A percentile compares a stretch with the other conserved stretches of the same genome.
phyloP scores from a whole-genome alignment of 2,888 invertebrate species.

The Congeria kusceri region DNA sequence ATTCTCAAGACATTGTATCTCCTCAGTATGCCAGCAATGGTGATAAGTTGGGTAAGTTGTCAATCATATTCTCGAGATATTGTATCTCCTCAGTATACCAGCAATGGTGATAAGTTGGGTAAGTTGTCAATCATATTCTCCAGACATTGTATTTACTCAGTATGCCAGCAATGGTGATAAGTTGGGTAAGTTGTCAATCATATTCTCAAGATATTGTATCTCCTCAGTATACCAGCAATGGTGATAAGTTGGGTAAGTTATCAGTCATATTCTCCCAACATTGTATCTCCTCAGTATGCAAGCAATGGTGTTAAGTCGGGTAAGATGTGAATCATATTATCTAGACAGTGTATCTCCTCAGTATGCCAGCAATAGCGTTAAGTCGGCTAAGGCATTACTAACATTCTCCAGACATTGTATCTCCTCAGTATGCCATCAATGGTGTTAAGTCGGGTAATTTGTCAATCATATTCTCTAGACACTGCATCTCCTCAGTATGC shows the following conservation, averaged over 20 bases:
- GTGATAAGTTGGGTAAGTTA: constrained; percentile 64
- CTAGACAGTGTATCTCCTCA: constrained; percentile 56
- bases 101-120: constrained; percentile 64
- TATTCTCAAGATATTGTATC: constrained; percentile 57
- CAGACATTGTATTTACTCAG: constrained; percentile 60
- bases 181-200: constrained; percentile 66
- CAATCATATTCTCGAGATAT: too few species aligned
- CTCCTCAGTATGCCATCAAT: constrained; percentile 65
- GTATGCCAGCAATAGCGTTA: constrained; percentile 62
- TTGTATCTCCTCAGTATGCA: constrained; percentile 66
- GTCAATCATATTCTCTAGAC: too few species aligned
- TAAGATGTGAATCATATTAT: too few species aligned
- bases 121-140: too few species aligned
- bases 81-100: constrained; percentile 66
- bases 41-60: constrained; percentile 64
- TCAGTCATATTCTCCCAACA: too few species aligned
- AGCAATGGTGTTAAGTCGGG: constrained; percentile 62
- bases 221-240: constrained; percentile 65
- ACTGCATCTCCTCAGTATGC: constrained; percentile 65
- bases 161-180: constrained; percentile 63
- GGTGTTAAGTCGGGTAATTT: constrained; percentile 64
- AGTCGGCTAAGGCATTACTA: constrained; percentile 68
- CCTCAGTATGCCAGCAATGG: constrained; percentile 63
- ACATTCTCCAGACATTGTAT: constrained; percentile 59
- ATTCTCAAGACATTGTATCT: constrained; percentile 61